Conservation (phyloP, 2,888 invertebrate genomes). For the Lymantria dispar region DNA sequence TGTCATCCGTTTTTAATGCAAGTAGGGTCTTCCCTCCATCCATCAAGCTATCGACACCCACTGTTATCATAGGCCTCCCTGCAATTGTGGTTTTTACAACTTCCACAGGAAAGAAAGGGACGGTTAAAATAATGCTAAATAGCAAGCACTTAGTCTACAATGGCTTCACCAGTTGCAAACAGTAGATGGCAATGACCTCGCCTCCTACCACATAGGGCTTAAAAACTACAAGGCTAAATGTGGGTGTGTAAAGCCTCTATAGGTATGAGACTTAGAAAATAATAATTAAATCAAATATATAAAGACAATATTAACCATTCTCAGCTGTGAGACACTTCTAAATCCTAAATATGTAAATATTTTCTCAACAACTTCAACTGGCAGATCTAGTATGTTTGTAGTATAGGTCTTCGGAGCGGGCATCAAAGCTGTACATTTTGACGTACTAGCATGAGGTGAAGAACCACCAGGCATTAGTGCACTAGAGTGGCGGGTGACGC, state of each 20-base stretch:
- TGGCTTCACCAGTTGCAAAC: too few relatives aligned
- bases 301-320: constrained; percentile 85
- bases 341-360: constrained; percentile 88
- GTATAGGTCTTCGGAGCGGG: constrained; percentile 57
- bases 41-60: background rate
- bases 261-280: too few relatives aligned
- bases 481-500: constrained; percentile 77
- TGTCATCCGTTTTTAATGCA: too few relatives aligned
- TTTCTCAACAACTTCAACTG: constrained; percentile 90
- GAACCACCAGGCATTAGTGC: constrained; percentile 72
- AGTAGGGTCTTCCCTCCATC: too few relatives aligned
- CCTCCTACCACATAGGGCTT: too few relatives aligned
- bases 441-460: constrained; percentile 64
- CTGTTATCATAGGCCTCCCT: too few relatives aligned
- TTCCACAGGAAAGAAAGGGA: too few relatives aligned
- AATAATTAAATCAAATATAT: background rate
- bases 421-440: constrained; percentile 54
- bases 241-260: too few relatives aligned
- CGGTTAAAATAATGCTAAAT: background rate
- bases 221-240: too few relatives aligned
- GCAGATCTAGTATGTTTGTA: constrained; percentile 86
- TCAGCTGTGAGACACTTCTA: constrained; percentile 89
- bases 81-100: too few relatives aligned
- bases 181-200: too few relatives aligned
- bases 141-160: background rate